A percentile compares a stretch with the other conserved stretches of the same genome.
Evolutionary conservation across 1,140 invertebrate species (phyloP).

Genomic region (Drosophila nikananu): DNA sequence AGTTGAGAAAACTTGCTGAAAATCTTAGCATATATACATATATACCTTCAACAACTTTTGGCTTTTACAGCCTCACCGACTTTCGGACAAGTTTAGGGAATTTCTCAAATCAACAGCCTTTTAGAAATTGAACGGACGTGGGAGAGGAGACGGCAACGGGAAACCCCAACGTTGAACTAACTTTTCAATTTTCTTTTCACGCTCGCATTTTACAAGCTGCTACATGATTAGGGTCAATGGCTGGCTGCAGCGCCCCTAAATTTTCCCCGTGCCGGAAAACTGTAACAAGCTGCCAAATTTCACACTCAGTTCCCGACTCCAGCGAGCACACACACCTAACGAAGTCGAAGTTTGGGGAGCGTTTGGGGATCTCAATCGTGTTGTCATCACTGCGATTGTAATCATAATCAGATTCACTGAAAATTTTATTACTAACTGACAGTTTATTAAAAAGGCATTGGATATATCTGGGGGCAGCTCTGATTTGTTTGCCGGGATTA

Average conservation of each 20-base stretch:
- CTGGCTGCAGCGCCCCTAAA: conserved; percentile 26
- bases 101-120: conserved; percentile 75
- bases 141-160: neutral
- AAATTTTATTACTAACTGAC: conserved; percentile 74
- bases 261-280: conserved; percentile 21
- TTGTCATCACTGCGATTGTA: conserved; percentile 46
- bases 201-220: conserved; percentile 78
- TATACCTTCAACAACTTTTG: conserved; percentile 42
- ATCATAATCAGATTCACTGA: conserved; percentile 59
- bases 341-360: conserved; percentile 43
- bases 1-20: conserved; percentile 25
- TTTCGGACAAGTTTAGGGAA: conserved; percentile 65
- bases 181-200: conserved; percentile 80
- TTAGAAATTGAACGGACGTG: conserved; percentile 32
- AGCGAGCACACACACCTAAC: conserved; percentile 57
- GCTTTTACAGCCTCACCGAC: conserved; percentile 41
- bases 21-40: conserved; percentile 4
- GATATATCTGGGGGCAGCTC: conserved; percentile 32
- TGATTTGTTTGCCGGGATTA: conserved; percentile 41
- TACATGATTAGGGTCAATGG: conserved; percentile 78
- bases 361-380: conserved; percentile 34
- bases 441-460: conserved; percentile 78
- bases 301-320: conserved; percentile 64
- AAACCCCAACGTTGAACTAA: conserved; percentile 54
- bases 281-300: conserved; percentile 78